Percentiles rank a stretch among this genome's conserved stretches.
Evolutionary conservation across 2,797 vertebrate genomes (phyloP).

Genomic region (Premnoplex brunnescens): DNA sequence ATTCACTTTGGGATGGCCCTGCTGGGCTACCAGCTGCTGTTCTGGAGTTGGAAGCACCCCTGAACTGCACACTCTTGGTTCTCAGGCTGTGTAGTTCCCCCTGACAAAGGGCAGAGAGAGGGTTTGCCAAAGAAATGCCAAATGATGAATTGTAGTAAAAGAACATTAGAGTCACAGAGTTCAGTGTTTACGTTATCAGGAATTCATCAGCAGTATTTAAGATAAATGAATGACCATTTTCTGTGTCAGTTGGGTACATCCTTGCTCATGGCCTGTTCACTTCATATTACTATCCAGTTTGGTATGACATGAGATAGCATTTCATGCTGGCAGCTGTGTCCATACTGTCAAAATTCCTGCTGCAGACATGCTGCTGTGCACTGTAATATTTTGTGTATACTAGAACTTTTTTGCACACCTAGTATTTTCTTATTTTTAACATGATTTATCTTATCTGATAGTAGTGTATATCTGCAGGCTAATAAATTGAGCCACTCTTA

Average conservation of each 20-base stretch:
- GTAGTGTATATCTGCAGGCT: not conserved
- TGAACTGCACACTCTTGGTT: not conserved
- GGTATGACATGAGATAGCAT: not conserved
- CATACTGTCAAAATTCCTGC: not conserved
- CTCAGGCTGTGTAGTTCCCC: not conserved
- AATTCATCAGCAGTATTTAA: not conserved
- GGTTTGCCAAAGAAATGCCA: not conserved
- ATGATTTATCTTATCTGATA: not conserved
- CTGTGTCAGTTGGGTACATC: not conserved
- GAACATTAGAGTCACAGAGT: not conserved
- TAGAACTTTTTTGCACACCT: not conserved
- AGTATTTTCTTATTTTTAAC: not conserved
- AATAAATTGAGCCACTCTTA: not conserved
- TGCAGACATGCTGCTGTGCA: not conserved
- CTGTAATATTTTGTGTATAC: not conserved
- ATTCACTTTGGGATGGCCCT: not conserved
- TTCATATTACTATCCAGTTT: not conserved
- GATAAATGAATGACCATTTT: not conserved
- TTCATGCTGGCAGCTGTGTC: not conserved
- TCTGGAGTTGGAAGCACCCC: not conserved
- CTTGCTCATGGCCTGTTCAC: not conserved
- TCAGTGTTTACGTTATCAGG: not conserved
- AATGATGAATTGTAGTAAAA: no score
- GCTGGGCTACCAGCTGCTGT: not conserved
- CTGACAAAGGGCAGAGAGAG: not conserved